Percentiles rank a stretch among this genome's conserved stretches.
These are phyloP conservation scores for Bolinopsis microptera DNA, from an alignment of 37 sponge, comb jelly and placozoan genomes.

Conservation along the genomic window DNA sequence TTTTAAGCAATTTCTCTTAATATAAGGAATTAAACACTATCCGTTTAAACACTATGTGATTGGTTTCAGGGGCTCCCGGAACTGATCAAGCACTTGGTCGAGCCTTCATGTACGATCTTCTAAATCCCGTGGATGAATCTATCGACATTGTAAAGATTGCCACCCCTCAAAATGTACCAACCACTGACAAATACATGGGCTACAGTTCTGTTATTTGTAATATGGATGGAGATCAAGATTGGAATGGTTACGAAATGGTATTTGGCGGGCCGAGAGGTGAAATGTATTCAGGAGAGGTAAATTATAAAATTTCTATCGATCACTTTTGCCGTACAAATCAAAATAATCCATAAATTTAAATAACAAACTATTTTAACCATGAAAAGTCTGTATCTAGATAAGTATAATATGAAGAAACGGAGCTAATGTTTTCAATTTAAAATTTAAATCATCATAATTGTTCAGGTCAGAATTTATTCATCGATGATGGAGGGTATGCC, in stretches of 20 bases:
- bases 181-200: not conserved
- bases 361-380: no score
- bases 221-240: not conserved
- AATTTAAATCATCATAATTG: not conserved
- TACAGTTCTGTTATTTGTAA: conserved; percentile 51
- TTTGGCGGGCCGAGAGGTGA: conserved; percentile 18
- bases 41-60: no score
- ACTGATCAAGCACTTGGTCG: not conserved
- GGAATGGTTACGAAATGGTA: not conserved
- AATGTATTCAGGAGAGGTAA: conserved; percentile 43
- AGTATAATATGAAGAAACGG: no score
- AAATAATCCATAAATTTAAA: no score
- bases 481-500: not conserved
- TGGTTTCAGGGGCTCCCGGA: conserved; percentile 39
- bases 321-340: no score
- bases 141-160: not conserved
- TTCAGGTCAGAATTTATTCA: not conserved
- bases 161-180: not conserved
- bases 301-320: not conserved
- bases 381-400: no score
- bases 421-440: not conserved
- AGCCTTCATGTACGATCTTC: not conserved
- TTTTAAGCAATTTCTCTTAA: no score
- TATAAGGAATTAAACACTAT: no score
- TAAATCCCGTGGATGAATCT: not conserved